phyloP scores from a whole-genome alignment of 2,888 invertebrate species.

The Sarcophaga rosellei region DNA sequence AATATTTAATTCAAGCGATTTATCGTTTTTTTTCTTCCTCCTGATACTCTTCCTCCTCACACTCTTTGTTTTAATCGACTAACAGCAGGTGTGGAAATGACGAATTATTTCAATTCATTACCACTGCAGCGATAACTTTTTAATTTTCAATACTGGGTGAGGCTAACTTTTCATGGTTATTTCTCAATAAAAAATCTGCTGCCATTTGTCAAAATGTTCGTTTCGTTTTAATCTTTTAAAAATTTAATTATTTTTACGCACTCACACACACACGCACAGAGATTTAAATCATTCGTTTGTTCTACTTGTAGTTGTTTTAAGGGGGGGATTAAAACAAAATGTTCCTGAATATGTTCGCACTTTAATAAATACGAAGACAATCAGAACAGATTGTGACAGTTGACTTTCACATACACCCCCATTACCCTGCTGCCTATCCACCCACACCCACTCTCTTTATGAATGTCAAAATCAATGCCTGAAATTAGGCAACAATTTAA shows the following conservation, averaged over 20 bases:
- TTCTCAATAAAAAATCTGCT: too few relatives aligned
- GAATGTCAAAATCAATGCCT: not conserved
- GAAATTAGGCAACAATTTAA: not conserved
- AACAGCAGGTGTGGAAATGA: too few relatives aligned
- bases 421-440: not conserved
- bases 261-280: not conserved
- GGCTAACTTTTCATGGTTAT: too few relatives aligned
- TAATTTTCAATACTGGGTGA: too few relatives aligned
- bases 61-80: too few relatives aligned
- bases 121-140: too few relatives aligned
- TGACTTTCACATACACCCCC: constrained; percentile 34
- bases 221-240: not conserved
- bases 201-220: too few relatives aligned
- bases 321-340: constrained; percentile 24
- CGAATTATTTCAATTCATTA: too few relatives aligned
- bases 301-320: constrained; percentile 37
- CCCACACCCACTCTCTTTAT: constrained; percentile 13
- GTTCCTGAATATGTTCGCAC: not conserved
- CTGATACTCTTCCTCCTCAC: too few relatives aligned
- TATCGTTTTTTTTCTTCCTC: too few relatives aligned
- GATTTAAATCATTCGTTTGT: not conserved
- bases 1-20: too few relatives aligned
- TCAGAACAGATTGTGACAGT: constrained; percentile 35
- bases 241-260: not conserved
- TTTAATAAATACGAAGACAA: constrained; percentile 36